Conservation (phyloP, 2,888 invertebrate species). For the Dryomyza anilis region DNA sequence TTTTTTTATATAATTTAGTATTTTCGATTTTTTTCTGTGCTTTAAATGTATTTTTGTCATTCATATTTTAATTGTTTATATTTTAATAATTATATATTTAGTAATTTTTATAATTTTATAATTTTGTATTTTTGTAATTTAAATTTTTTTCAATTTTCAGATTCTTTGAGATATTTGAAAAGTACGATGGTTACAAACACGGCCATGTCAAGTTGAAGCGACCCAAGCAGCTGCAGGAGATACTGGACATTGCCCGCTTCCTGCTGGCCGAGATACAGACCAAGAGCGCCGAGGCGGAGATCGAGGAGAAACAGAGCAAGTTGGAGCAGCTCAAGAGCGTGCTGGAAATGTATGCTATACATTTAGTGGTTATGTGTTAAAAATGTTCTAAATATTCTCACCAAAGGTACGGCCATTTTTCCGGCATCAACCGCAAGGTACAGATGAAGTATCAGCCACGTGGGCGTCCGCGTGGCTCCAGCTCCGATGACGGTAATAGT, state of each 20-base stretch:
- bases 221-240: slow-evolving; percentile 96
- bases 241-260: slow-evolving; percentile 93
- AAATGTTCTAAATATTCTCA: background rate
- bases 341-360: slow-evolving; percentile 87
- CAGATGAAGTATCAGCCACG: slow-evolving; percentile 99
- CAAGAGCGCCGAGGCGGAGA: slow-evolving; percentile 84
- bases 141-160: slow-evolving; percentile 60
- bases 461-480: slow-evolving; percentile 88
- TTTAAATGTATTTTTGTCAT: too few species aligned
- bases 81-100: too few species aligned
- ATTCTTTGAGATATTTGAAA: slow-evolving; percentile 98
- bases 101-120: too few species aligned
- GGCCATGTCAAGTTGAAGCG: slow-evolving; percentile 97
- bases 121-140: background rate
- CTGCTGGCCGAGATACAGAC: slow-evolving; percentile 88
- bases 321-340: slow-evolving; percentile 97
- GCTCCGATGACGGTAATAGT: slow-evolving; percentile 86
- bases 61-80: too few species aligned
- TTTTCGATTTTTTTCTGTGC: too few species aligned
- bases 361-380: background rate
- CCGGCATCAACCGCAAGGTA: slow-evolving; percentile 99
- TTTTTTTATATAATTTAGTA: too few species aligned
- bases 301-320: slow-evolving; percentile 96
- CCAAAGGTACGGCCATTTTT: slow-evolving; percentile 96
- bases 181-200: slow-evolving; percentile 93